phyloP scores from a whole-genome alignment of 2,888 invertebrate species.

The Lithophane socia region DNA sequence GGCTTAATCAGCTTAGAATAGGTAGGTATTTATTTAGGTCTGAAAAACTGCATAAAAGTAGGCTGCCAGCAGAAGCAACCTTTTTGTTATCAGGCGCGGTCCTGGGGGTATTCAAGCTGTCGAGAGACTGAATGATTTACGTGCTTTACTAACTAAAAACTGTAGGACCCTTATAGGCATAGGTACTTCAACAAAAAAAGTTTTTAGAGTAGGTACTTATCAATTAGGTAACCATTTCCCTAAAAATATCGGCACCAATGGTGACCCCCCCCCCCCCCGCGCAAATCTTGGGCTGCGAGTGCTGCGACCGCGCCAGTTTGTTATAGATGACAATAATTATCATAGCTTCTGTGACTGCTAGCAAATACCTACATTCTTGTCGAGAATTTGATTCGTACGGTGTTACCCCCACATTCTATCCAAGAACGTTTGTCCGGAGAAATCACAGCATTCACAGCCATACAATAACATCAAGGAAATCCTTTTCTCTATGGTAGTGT shows the following conservation, averaged over 20 bases:
- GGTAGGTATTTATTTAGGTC: background rate
- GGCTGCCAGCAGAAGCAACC: background rate
- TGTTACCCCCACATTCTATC: background rate
- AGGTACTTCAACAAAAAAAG: too few relatives aligned
- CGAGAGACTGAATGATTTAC: too few relatives aligned
- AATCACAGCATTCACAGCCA: background rate
- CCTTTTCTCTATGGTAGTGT: conserved; percentile 22
- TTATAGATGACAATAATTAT: background rate
- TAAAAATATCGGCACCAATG: too few relatives aligned
- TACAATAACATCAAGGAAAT: conserved; percentile 36
- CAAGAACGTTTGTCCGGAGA: conserved; percentile 9
- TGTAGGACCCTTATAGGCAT: too few relatives aligned
- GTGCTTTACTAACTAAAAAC: too few relatives aligned
- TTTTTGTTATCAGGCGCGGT: background rate
- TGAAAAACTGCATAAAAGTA: background rate
- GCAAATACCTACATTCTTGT: background rate
- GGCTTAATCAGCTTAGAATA: background rate
- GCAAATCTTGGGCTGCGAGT: too few relatives aligned
- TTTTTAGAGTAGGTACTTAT: too few relatives aligned
- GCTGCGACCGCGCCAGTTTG: too few relatives aligned
- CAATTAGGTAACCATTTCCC: too few relatives aligned
- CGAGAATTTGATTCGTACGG: background rate
- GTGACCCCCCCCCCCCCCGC: too few relatives aligned
- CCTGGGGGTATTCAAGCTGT: too few relatives aligned
- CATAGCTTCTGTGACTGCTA: background rate